These are phyloP conservation scores for Chelidonichthys spinosus DNA, from an alignment of 2,797 vertebrate species.

Conservation along the genomic window DNA sequence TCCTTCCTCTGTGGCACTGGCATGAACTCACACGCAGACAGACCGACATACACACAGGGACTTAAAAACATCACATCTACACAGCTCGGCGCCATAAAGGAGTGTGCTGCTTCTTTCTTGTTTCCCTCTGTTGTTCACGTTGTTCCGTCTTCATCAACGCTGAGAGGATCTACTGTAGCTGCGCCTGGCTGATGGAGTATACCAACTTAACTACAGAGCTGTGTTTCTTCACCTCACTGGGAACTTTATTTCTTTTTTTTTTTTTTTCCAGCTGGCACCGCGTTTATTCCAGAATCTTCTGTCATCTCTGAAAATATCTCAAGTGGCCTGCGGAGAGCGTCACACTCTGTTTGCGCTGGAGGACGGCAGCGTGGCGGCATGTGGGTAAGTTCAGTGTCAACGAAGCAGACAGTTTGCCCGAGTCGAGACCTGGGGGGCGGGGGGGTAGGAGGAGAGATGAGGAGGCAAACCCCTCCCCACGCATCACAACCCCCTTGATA, in stretches of 20 bases:
- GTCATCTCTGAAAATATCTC: slow-evolving; percentile 81
- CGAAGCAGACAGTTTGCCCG: slow-evolving; percentile 49
- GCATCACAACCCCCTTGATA: slow-evolving; percentile 41
- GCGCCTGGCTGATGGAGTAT: slow-evolving; percentile 75
- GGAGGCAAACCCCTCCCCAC: slow-evolving; percentile 68
- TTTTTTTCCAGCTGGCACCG: slow-evolving; percentile 78
- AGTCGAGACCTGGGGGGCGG: slow-evolving; percentile 42
- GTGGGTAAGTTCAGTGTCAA: slow-evolving; percentile 88
- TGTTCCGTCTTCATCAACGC: slow-evolving; percentile 76
- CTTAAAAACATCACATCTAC: slow-evolving; percentile 80
- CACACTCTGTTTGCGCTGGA: slow-evolving; percentile 79
- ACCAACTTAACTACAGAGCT: slow-evolving; percentile 68
- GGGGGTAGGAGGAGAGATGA: slow-evolving; percentile 64
- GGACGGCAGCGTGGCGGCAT: slow-evolving; percentile 82
- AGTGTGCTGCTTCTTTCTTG: slow-evolving; percentile 78
- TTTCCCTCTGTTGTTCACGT: slow-evolving; percentile 71
- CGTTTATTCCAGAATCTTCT: slow-evolving; percentile 81
- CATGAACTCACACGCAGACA: slow-evolving; percentile 83
- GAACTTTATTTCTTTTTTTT: slow-evolving; percentile 80
- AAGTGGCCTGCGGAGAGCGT: slow-evolving; percentile 84
- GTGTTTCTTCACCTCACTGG: slow-evolving; percentile 74
- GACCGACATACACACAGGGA: slow-evolving; percentile 83
- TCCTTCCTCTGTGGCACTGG: slow-evolving; percentile 80
- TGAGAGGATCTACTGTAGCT: slow-evolving; percentile 74
- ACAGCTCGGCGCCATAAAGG: slow-evolving; percentile 85